Percentiles rank a stretch among this genome's conserved stretches.
Conservation (phyloP, 2,113 vertebrate genomes). For the Sebastes schlegelii region DNA sequence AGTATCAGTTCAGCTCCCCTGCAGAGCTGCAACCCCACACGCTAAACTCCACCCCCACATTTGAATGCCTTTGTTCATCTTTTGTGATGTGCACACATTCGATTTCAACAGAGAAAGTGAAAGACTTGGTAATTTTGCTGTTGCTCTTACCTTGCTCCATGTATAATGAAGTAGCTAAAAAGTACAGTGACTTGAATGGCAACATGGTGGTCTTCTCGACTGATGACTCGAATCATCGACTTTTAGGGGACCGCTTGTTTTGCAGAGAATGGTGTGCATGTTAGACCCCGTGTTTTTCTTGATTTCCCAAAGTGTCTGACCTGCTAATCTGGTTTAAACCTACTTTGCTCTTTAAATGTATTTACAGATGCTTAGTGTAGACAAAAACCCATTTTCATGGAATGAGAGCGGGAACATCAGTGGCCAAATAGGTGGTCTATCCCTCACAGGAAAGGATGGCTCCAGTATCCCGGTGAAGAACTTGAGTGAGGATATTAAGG, state of each 20-base stretch:
- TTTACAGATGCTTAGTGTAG: conserved; percentile 89
- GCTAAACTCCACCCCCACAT: no score
- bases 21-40: neutral
- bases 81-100: neutral
- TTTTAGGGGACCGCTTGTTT: neutral
- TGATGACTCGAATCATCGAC: no score
- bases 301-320: neutral
- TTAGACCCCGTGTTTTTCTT: neutral
- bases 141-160: no score
- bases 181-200: no score
- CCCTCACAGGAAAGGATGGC: conserved; percentile 85
- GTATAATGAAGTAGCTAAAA: no score
- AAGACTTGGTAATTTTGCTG: no score
- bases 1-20: neutral
- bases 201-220: no score
- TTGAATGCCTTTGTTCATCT: neutral
- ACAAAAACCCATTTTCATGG: conserved; percentile 87
- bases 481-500: conserved; percentile 88
- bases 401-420: conserved; percentile 78
- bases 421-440: conserved; percentile 84
- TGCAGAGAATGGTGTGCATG: neutral
- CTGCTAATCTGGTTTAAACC: neutral
- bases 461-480: conserved; percentile 84
- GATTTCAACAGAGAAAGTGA: neutral
- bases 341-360: neutral